Conservation (phyloP, 1,140 invertebrate genomes). For the Dendrolimus kikuchii region DNA sequence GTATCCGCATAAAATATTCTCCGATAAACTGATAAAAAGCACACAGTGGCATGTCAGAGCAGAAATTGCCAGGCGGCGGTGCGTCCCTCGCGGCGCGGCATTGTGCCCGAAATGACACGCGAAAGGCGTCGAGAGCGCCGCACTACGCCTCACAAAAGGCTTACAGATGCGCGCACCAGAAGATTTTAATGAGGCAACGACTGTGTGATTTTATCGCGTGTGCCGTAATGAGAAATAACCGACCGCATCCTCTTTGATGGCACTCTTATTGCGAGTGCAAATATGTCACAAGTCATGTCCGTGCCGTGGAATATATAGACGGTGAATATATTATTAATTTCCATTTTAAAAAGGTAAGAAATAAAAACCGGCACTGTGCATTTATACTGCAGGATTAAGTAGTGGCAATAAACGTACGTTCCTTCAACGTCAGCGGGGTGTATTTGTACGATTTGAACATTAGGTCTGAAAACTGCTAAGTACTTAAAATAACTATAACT, state of each 20-base stretch:
- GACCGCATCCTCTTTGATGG: constrained; percentile 65
- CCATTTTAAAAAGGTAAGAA: not conserved
- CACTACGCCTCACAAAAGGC: constrained; percentile 63
- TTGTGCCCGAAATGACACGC: constrained; percentile 69
- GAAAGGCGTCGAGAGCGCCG: constrained; percentile 63
- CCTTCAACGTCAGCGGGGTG: too few species aligned
- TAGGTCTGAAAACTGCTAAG: too few species aligned
- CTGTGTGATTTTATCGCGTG: constrained; percentile 67
- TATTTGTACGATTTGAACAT: too few species aligned
- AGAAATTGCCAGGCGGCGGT: constrained; percentile 46
- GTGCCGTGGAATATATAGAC: constrained; percentile 2
- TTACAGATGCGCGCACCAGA: constrained; percentile 69
- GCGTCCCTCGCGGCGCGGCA: constrained; percentile 40
- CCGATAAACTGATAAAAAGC: constrained; percentile 57
- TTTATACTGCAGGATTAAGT: too few species aligned
- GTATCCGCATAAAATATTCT: constrained; percentile 33
- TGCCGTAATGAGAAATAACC: constrained; percentile 69
- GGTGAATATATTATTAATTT: not conserved
- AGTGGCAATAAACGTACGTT: too few species aligned
- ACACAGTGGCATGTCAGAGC: constrained; percentile 38
- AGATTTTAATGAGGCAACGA: constrained; percentile 72
- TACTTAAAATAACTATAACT: too few species aligned
- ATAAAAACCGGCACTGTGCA: too few species aligned
- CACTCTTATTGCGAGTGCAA: constrained; percentile 43
- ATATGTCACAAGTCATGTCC: constrained; percentile 45